Evolutionary conservation across 2,888 invertebrate genomes (phyloP).

Genomic region (Ditula angustiorana): DNA sequence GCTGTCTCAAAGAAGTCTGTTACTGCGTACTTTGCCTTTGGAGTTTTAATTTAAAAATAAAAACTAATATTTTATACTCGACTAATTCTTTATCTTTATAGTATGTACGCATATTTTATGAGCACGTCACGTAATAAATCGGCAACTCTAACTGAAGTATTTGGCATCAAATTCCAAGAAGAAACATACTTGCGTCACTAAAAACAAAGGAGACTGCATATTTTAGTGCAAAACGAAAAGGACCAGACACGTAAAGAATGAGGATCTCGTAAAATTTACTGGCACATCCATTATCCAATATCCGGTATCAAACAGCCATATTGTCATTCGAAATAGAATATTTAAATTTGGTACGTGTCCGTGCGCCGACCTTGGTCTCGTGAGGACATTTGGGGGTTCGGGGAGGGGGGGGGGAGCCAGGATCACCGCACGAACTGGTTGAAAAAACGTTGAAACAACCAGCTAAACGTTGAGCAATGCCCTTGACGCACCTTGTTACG

Average conservation of each 20-base stretch:
- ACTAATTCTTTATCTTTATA: too few relatives aligned
- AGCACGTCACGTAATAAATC: too few relatives aligned
- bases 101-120: too few relatives aligned
- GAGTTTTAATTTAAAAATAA: background rate
- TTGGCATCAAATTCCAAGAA: constrained; percentile 2
- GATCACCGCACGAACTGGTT: constrained; percentile 61
- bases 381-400: constrained; percentile 55
- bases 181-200: background rate
- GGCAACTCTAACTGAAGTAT: background rate
- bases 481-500: constrained; percentile 76
- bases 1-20: background rate
- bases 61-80: too few relatives aligned
- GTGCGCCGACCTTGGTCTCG: constrained; percentile 68
- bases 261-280: constrained; percentile 51
- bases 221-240: background rate
- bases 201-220: constrained; percentile 3
- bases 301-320: constrained; percentile 66
- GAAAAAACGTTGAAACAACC: constrained; percentile 63
- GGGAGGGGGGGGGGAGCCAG: constrained; percentile 48
- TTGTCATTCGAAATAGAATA: constrained; percentile 60
- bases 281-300: constrained; percentile 59
- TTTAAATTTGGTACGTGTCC: constrained; percentile 65
- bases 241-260: constrained; percentile 19
- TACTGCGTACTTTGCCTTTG: too few relatives aligned
- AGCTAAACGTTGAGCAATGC: constrained; percentile 65